Conservation (phyloP, 2,113 vertebrate species). For the Dasyprocta punctata region DNA sequence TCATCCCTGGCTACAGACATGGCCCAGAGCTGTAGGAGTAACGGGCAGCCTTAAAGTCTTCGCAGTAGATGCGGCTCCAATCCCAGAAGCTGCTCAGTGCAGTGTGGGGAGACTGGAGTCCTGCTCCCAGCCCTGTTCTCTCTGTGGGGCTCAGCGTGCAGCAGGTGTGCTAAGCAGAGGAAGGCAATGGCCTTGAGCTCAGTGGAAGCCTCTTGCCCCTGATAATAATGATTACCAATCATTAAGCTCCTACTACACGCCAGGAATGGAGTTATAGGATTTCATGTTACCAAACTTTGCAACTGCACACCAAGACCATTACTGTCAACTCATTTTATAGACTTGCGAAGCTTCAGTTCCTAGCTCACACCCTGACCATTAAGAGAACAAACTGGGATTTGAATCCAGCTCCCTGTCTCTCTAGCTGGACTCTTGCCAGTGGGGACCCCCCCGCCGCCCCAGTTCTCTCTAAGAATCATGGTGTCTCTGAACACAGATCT, state of each 20-base stretch:
- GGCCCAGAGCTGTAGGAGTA: not conserved
- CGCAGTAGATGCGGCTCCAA: not conserved
- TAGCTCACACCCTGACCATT: not conserved
- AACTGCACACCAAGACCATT: not conserved
- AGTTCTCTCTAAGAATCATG: not conserved
- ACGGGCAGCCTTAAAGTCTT: not conserved
- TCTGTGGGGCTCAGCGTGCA: not conserved
- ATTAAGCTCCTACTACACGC: not conserved
- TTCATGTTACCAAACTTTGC: not conserved
- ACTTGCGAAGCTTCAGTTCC: not conserved
- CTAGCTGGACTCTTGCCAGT: not conserved
- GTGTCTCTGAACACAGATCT: not conserved
- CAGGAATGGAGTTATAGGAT: not conserved
- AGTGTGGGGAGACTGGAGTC: not conserved
- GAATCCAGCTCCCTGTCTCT: constrained; percentile 4
- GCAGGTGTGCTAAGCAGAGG: not conserved
- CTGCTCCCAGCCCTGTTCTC: not conserved
- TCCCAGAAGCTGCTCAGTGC: not conserved
- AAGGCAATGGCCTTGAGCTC: not conserved
- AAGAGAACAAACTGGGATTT: not conserved
- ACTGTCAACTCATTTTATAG: not conserved
- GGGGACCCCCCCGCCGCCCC: not conserved
- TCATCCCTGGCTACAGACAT: not conserved
- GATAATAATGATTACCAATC: not conserved
- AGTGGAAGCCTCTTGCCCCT: not conserved